Base-by-base conservation (phyloP, 1,140 invertebrate species). In the Caenorhabditis brenneri region DNA sequence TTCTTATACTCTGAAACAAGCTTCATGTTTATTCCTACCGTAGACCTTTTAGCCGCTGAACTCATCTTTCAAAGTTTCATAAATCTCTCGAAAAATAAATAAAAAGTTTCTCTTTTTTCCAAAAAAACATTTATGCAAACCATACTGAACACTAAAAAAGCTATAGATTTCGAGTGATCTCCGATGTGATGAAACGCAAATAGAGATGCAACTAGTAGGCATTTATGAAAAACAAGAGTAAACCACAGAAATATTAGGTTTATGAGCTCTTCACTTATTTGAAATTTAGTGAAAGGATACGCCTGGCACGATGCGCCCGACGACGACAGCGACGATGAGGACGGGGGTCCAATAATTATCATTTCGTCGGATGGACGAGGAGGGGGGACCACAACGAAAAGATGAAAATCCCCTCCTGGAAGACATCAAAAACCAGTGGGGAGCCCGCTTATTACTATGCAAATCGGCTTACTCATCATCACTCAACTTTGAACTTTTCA, bases 381-480 rank as follows among this genome's bases (percentile, higher is more conserved):
- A 36, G 16, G 27, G 31, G 60, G 19, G 31, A 19, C 33, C 31
- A 42, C 65, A 33, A 39, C 65, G 65, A 74, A 74, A 74, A 74
- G 65, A 74, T 74, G 65, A 74, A 74, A 74, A 74, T 74, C 65
- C 65, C 15, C 65, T 24, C 65, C 65, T 42, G 36, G 65, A 74
- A 74, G 65, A 42, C 65, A 74, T 74, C 65, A 74, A 74, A 74
- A 74, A 74, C 65, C 65, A 74, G n/a, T 42, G 19, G 22, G 36
- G 36, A 46, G 65, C 10, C 33, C 19, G 33, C 65, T 65, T 65
- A 65, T 65, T 74, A 74, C 65, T 74, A 74, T 74, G 65, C 65
- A 74, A 74, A 74, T 74, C 65, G 65, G 65, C 65, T 74, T 74
- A 74, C 65, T 74, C 65, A 74, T 74, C 65, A 24, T 39, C 65